Evolutionary conservation across 2,113 vertebrate species (phyloP), one percentile per base, ranked within the genome.

Genomic region (Neolamprologus longior): DNA sequence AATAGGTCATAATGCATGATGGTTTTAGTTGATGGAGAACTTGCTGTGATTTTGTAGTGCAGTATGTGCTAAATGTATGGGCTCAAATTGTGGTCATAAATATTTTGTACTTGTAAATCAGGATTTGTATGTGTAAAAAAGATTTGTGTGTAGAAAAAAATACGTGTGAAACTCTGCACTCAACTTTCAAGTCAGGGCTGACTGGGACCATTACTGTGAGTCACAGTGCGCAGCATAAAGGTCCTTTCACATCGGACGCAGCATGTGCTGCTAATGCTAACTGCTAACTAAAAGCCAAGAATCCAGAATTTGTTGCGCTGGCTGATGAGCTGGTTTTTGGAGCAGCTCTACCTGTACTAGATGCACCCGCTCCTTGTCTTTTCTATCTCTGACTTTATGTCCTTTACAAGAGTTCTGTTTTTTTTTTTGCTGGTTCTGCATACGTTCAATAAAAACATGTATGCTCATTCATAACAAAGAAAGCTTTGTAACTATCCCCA

Each of bases 361-460:
- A 42, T 42, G 40, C 12, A 42, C 12, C 40, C 3, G 40, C 40
- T 42, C 40, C 12, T 42, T 42, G 40, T 42, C 40, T 0, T 42
- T 42, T 42, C 12, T 1, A 42, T 42, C 40, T 13, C 40, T 13
- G 12, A 6, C 40, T 13, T 13, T 6, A 42, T 6, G 40, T 42
- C 40, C 12, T 13, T 6, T 45, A 14, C 12, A 45, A 45, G 12
- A 45, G 42, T 13, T 42, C 2, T 14, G 6, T 0, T 45, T 6
- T 0, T 6, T 0, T 14, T 14, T 14, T 14, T 42, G 12, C 2
- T 42, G 0, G 12, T 13, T 0, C 12, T 13, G 6, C 12, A 42
- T 0, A 13, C 13, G 40, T 13, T 42, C 40, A 42, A 13, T 42
- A 42, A 42, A 42, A 42, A 42, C 40, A 42, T 42, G 40, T 13